Percentiles rank a stretch among this genome's conserved stretches.
phyloP scores from a whole-genome alignment of 2,888 invertebrate species.

The Oscheius sp. region DNA sequence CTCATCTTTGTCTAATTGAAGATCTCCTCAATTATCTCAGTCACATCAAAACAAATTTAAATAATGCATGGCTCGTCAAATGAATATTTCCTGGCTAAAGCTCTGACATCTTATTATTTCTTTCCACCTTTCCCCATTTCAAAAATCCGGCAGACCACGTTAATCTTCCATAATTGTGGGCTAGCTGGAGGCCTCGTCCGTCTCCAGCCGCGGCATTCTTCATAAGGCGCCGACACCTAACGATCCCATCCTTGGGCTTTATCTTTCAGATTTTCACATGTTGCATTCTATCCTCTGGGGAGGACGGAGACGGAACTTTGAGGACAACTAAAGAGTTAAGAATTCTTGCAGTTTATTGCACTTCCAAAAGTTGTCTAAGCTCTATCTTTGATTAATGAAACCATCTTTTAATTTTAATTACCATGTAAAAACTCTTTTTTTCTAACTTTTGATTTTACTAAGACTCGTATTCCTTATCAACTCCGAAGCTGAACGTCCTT shows the following conservation, averaged over 20 bases:
- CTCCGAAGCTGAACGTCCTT: no score
- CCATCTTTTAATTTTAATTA: neutral
- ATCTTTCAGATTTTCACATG: slow-evolving; percentile 1
- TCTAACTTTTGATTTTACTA: no score
- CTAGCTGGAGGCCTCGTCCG: neutral
- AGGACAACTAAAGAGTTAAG: neutral
- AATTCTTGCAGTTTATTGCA: neutral
- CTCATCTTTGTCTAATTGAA: no score
- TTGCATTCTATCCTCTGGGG: slow-evolving; percentile 4
- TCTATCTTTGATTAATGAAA: neutral
- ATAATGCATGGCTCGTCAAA: no score
- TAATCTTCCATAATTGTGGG: neutral
- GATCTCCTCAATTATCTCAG: no score
- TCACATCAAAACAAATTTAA: neutral
- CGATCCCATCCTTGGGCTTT: neutral
- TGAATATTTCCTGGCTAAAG: neutral
- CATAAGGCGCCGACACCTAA: slow-evolving; percentile 10
- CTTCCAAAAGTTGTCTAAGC: no score
- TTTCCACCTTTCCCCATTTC: neutral
- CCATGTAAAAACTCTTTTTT: neutral
- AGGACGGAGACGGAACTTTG: slow-evolving; percentile 5
- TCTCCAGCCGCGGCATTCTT: neutral
- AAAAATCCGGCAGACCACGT: neutral
- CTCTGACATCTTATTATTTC: neutral
- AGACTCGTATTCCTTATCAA: no score